Percentiles rank a stretch among this genome's conserved stretches.
Evolutionary conservation across 2,888 invertebrate genomes (phyloP).

Genomic region (Anodontia alba): DNA sequence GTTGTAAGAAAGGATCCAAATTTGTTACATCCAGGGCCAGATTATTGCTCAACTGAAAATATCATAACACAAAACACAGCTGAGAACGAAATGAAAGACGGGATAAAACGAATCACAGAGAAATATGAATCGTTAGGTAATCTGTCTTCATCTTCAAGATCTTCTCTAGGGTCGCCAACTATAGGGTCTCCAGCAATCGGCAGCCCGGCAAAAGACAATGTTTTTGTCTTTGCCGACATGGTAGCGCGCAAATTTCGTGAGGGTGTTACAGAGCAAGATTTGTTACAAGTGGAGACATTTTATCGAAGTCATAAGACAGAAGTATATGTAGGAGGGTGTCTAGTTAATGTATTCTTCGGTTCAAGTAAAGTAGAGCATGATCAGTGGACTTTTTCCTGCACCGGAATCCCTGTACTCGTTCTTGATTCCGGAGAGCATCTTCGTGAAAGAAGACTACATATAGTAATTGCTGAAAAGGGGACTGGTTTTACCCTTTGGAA

Average conservation of each 20-base stretch:
- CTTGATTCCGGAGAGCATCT: conserved; percentile 91
- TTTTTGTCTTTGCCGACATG: conserved; percentile 40
- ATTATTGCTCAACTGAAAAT: conserved; percentile 9
- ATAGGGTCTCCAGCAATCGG: conserved; percentile 28
- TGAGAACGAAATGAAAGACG: conserved; percentile 59
- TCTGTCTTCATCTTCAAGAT: conserved; percentile 64
- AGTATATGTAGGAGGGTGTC: conserved; percentile 91
- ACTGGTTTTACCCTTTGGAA: conserved; percentile 93
- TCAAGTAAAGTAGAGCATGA: conserved; percentile 71
- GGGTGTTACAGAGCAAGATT: conserved; percentile 79
- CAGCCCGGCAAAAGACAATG: conserved; percentile 44
- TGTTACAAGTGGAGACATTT: conserved; percentile 83
- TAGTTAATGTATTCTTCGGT: conserved; percentile 87
- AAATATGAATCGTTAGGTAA: conserved; percentile 82
- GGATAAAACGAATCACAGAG: conserved; percentile 74
- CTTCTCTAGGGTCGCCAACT: conserved; percentile 38
- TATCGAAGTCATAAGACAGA: conserved; percentile 91
- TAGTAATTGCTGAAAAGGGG: conserved; percentile 91
- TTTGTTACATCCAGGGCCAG: not conserved
- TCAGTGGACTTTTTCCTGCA: conserved; percentile 90
- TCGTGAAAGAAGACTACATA: conserved; percentile 86
- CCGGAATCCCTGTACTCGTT: conserved; percentile 92
- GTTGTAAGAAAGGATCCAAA: not conserved
- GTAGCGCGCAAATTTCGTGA: conserved; percentile 67
- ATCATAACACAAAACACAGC: not conserved